phyloP scores from a whole-genome alignment of 2,888 invertebrate species.

The Cryptophagus acutangulus region DNA sequence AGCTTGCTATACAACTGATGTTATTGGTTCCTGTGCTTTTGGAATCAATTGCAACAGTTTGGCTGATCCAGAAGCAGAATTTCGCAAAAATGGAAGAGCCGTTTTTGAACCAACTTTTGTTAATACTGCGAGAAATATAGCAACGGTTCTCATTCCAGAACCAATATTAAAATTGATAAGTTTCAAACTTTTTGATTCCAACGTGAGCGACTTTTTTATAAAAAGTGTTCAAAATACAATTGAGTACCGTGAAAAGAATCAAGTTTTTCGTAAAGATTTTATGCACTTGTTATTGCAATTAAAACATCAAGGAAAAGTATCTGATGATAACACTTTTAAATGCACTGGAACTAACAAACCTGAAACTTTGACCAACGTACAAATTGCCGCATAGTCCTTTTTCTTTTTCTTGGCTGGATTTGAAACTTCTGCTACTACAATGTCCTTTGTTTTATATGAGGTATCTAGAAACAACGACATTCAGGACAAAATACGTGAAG shows the following conservation, averaged over 20 bases:
- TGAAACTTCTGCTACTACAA: slow-evolving; percentile 27
- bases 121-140: too few species aligned
- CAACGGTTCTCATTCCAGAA: too few species aligned
- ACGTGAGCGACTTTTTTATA: slow-evolving; percentile 23
- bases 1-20: slow-evolving; percentile 52
- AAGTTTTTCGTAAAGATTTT: slow-evolving; percentile 48
- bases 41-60: slow-evolving; percentile 55
- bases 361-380: too few species aligned
- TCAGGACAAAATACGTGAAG: slow-evolving; percentile 23
- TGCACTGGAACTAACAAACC: too few species aligned
- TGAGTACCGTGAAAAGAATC: slow-evolving; percentile 39
- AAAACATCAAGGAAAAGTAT: slow-evolving; percentile 39
- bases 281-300: too few species aligned
- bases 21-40: slow-evolving; percentile 55
- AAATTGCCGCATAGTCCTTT: slow-evolving; percentile 24
- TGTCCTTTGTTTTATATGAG: slow-evolving; percentile 25
- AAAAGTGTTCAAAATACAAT: slow-evolving; percentile 43
- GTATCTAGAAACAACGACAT: slow-evolving; percentile 20
- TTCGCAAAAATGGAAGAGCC: slow-evolving; percentile 40
- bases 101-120: too few species aligned
- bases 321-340: slow-evolving; percentile 26
- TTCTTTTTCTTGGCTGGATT: slow-evolving; percentile 25
- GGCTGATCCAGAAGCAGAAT: slow-evolving; percentile 50
- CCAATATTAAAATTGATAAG: too few species aligned
- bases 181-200: too few species aligned